Base-by-base conservation (phyloP, 2,888 invertebrate species). In the Sminthurides aquaticus region DNA sequence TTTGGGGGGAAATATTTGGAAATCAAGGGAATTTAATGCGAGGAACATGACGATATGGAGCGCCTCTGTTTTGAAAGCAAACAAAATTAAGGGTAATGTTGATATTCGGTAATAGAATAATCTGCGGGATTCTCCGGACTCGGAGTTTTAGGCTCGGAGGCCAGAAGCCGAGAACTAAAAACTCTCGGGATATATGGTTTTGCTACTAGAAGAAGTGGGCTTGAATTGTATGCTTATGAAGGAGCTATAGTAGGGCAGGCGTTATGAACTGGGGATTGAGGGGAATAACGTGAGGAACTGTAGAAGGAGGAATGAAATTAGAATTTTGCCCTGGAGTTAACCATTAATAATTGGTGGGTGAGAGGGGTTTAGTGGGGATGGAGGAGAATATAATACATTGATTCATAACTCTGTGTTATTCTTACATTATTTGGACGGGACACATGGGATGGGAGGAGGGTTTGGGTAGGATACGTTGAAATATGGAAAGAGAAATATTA, bases 91-190 rank as follows among this genome's bases (percentile, higher is more conserved):
- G 80, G 80, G 81, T 80, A 80, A 83, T 84, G 84, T 84, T 84
- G 84, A 84, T 84, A 83, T 83, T 81, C 82, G 81, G 84, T 84
- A 84, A 84, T 84, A 84, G 84, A 84, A 84, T 85, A 85, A 84
- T 84, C 84, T 84, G 55, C 64, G 52, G 52, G 52, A 52, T 52
- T 22, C 18, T 43, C 22, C 8, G 43, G 43, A 34, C 43, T n/a
- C n/a, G n/a, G n/a, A n/a, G n/a, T n/a, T 34, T 34, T 34, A 34
- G 43, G 15, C n/a, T n/a, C n/a, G n/a, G n/a, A n/a, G n/a, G n/a
- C n/a, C n/a, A n/a, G n/a, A n/a, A n/a, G n/a, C n/a, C n/a, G n/a
- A n/a, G n/a, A n/a, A n/a, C n/a, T n/a, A n/a, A n/a, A n/a, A n/a
- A n/a, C n/a, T n/a, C n/a, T n/a, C n/a, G n/a, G n/a, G n/a, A n/a